Conservation (phyloP, 1,140 invertebrate genomes). For the Drosophila baimaii region DNA sequence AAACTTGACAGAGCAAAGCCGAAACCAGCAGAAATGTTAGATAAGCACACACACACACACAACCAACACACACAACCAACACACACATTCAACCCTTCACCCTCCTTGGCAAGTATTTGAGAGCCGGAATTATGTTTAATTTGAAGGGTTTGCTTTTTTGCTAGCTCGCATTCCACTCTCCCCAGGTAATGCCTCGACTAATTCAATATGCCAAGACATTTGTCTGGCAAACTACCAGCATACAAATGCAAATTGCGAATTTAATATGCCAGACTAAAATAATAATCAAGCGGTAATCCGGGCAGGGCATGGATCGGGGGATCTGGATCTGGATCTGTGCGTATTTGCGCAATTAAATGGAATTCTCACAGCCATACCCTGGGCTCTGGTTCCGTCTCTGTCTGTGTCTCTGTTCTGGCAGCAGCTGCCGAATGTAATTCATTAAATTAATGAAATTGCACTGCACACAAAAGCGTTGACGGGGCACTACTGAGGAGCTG, state of each 20-base stretch:
- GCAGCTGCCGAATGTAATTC: conserved; percentile 65
- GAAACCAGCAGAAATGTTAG: conserved; percentile 47
- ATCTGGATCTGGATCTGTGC: conserved; percentile 20
- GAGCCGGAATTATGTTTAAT: conserved; percentile 43
- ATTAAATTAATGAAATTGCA: conserved; percentile 79
- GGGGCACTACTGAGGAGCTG: too few species aligned
- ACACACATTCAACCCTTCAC: background rate
- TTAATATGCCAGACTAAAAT: conserved; percentile 53
- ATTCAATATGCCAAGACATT: conserved; percentile 39
- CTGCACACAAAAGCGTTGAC: conserved; percentile 39
- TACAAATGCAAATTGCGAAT: conserved; percentile 37
- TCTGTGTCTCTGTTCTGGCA: conserved; percentile 10
- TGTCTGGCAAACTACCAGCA: conserved; percentile 28
- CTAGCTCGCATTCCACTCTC: background rate
- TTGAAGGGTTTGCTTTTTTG: conserved; percentile 24
- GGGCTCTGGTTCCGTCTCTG: background rate
- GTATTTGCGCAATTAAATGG: conserved; percentile 71
- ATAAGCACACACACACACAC: conserved; percentile 32
- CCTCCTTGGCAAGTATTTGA: conserved; percentile 7
- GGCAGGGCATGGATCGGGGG: background rate
- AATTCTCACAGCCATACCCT: conserved; percentile 32
- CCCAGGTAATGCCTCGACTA: conserved; percentile 4
- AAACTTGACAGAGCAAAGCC: conserved; percentile 60
- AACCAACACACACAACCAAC: background rate
- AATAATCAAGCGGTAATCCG: conserved; percentile 63